Conservation (phyloP, 2,797 vertebrate species). For the Petrocephalus schoutedeni region DNA sequence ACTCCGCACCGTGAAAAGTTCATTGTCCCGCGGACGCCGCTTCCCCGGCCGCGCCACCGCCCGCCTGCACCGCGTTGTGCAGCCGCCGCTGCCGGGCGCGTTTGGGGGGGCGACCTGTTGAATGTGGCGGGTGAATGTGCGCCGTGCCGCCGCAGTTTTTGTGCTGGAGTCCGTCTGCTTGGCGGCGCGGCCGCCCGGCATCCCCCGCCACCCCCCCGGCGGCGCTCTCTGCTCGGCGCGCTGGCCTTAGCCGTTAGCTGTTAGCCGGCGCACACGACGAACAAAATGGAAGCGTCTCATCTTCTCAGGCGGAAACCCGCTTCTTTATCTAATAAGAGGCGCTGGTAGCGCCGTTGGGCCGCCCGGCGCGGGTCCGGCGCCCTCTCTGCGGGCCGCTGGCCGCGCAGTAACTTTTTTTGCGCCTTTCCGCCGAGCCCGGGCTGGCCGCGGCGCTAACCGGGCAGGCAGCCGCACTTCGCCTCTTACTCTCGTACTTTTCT, state of each 20-base stretch:
- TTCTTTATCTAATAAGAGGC: background rate
- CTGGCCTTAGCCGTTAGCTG: background rate
- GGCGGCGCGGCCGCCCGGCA: background rate
- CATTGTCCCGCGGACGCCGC: background rate
- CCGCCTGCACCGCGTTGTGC: background rate
- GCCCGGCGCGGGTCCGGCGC: background rate
- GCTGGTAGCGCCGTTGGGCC: background rate
- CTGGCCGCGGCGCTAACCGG: background rate
- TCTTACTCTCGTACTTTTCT: background rate
- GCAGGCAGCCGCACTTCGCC: background rate
- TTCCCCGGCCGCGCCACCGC: background rate
- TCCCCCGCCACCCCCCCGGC: background rate
- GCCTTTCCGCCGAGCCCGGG: background rate
- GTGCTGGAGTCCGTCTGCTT: background rate
- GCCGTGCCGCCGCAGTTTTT: background rate
- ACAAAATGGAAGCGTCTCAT: constrained; percentile 36
- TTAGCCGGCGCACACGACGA: constrained; percentile 16
- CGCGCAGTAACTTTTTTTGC: background rate
- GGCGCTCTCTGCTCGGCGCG: background rate
- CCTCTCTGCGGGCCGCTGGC: background rate
- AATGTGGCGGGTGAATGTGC: constrained; percentile 9
- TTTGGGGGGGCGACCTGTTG: constrained; percentile 28
- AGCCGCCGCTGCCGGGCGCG: background rate
- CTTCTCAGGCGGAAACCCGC: constrained; percentile 9
- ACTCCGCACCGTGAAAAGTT: background rate